Percentiles rank a stretch among this genome's conserved stretches.
Evolutionary conservation across 2,113 vertebrate genomes (phyloP).

Genomic region (Xenopus laevis): DNA sequence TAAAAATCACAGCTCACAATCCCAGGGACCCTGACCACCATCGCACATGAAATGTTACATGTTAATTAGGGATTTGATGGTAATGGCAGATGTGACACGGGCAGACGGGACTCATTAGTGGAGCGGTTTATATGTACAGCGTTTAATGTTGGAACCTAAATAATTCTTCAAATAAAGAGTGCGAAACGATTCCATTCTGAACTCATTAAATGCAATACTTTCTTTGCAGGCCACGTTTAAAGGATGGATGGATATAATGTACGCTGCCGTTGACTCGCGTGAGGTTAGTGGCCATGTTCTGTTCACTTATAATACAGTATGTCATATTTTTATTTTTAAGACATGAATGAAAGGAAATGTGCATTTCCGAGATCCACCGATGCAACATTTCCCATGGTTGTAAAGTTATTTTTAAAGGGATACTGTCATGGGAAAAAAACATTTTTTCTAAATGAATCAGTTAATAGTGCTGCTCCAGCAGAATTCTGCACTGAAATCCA

Average conservation of each 20-base stretch:
- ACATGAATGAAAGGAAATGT: no score
- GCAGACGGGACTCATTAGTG: background rate
- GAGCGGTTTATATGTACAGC: background rate
- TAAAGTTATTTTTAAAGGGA: no score
- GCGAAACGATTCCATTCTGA: background rate
- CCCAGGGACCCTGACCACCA: constrained; percentile 1
- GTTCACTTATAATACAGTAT: no score
- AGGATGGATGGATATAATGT: constrained; percentile 99
- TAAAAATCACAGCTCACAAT: constrained; percentile 5
- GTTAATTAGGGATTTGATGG: constrained; percentile 13
- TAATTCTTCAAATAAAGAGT: no score
- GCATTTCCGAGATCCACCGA: no score
- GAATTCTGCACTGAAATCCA: no score
- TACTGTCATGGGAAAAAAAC: no score
- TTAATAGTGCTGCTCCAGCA: no score
- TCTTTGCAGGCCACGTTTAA: constrained; percentile 91
- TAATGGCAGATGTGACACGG: background rate
- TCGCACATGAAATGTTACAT: constrained; percentile 19
- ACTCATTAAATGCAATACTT: constrained; percentile 13
- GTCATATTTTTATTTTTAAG: no score
- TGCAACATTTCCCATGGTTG: no score
- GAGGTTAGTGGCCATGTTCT: constrained; percentile 54
- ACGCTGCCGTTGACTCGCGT: constrained; percentile 93
- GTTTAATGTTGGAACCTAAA: no score
- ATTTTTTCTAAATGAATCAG: no score